Percentiles rank a stretch among this genome's conserved stretches.
Evolutionary conservation across 2,113 vertebrate species (phyloP).

Genomic region (Canis aureus): DNA sequence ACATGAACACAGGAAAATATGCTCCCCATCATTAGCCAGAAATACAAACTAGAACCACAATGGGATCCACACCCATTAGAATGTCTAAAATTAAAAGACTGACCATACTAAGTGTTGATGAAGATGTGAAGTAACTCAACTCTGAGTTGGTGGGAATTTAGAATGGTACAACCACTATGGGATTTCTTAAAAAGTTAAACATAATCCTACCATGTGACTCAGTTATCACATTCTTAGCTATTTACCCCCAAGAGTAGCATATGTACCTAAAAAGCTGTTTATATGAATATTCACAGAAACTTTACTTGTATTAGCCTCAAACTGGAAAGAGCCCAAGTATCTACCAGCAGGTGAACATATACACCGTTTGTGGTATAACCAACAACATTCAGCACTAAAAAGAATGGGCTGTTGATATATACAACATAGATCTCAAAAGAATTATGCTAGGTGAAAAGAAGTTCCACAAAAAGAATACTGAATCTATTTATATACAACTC

Average conservation of each 20-base stretch:
- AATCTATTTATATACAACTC: neutral
- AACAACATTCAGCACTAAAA: neutral
- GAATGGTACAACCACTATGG: neutral
- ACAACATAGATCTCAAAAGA: neutral
- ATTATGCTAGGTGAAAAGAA: neutral
- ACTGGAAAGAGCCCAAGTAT: neutral
- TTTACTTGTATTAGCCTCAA: constrained; percentile 10
- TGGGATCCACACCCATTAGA: neutral
- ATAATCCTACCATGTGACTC: neutral
- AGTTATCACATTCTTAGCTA: neutral
- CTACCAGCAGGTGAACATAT: neutral
- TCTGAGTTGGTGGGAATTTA: neutral
- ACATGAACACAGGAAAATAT: neutral
- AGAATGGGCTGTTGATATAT: neutral
- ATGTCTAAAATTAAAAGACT: neutral
- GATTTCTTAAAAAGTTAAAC: neutral
- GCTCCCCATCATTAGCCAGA: neutral
- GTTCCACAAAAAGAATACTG: neutral
- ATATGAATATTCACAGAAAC: neutral
- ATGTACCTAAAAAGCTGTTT: neutral
- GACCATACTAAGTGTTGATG: neutral
- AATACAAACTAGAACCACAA: neutral
- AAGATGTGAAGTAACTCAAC: neutral
- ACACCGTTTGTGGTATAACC: neutral
- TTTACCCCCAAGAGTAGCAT: neutral